Evolutionary conservation across 2,113 vertebrate species (phyloP), one percentile per base, ranked within the genome.

Genomic region (Callaeas wilsoni): DNA sequence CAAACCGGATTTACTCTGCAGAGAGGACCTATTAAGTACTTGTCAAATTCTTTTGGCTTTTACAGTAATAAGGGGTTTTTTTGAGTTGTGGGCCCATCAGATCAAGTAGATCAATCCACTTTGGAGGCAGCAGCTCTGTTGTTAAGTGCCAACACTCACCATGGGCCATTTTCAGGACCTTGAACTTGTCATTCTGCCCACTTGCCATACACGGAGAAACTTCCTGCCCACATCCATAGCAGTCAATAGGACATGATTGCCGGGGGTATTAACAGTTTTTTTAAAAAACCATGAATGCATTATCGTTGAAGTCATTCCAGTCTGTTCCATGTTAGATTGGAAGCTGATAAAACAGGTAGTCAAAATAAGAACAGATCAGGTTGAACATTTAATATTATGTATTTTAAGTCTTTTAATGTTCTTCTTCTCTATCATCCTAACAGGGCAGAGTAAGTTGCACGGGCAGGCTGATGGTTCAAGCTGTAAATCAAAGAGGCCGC

Each of bases 401-500:
- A 13, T 39, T 90, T 41, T 30, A 67, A 71, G 47, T 63, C 25
- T 87, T 81, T 23, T 55, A 74, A 80, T 26, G 5, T 67, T 94
- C 8, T 15, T 94, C 10, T 18, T 92, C 53, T 94, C 46, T 56
- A 3, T 68, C 70, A 25, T 10, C 10, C 0, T 5, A 30, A 84
- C 98, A 99, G 99, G 99, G 99, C 84, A 98, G 99, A 79, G 82
- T 98, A 89, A 99, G 99, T 91, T 99, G 99, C 93, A 99, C 99
- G 0, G 99, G 99, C 79, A 98, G 99, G 97, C 98, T 99, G 96
- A 99, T 99, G 99, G 99, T 99, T 13, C 99, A 99, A 97, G 99
- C 99, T 26, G 99, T 99, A 88, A 99, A 99, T 98, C 99, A 99
- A 87, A 98, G 99, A 95, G 99, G 99, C 35, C 98, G 99, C 64